These are phyloP conservation scores for Zingel zingel DNA, from an alignment of 2,113 vertebrate species.

Conservation along the genomic window DNA sequence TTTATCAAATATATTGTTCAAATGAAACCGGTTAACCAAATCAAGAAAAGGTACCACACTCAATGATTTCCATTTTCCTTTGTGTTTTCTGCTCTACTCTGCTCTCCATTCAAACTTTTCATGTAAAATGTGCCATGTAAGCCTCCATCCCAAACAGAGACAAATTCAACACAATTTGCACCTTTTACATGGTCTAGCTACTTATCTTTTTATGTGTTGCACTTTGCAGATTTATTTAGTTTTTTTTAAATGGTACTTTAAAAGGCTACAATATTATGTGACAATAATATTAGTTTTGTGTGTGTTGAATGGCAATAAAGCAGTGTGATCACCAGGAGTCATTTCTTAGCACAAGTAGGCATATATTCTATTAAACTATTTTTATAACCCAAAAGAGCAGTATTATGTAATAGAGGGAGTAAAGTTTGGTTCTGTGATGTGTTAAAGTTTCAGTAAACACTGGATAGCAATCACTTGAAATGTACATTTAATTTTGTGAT, in stretches of 20 bases:
- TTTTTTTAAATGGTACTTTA: constrained; percentile 70
- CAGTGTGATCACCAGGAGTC: constrained; percentile 59
- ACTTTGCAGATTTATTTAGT: constrained; percentile 76
- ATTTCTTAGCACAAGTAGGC: constrained; percentile 72
- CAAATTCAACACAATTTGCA: constrained; percentile 66
- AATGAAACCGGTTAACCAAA: constrained; percentile 4
- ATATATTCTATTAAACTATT: constrained; percentile 66
- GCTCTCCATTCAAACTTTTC: constrained; percentile 24
- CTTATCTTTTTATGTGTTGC: constrained; percentile 63
- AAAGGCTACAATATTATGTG: constrained; percentile 50
- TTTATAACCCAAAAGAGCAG: constrained; percentile 81
- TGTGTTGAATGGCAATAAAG: constrained; percentile 79
- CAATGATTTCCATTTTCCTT: neutral
- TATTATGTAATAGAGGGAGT: constrained; percentile 73
- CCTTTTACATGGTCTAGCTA: constrained; percentile 70
- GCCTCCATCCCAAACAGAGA: constrained; percentile 25
- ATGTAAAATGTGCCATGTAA: constrained; percentile 68
- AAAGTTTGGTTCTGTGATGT: constrained; percentile 70
- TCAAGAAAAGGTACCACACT: constrained; percentile 15
- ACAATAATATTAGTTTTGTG: constrained; percentile 50
- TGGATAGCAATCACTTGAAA: constrained; percentile 75
- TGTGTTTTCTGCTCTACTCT: constrained; percentile 23
- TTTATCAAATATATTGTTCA: neutral
- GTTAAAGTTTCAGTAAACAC: constrained; percentile 75
- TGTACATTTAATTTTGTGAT: constrained; percentile 82